Conservation (phyloP, 2,797 vertebrate species). For the Tragelaphus oryx region DNA sequence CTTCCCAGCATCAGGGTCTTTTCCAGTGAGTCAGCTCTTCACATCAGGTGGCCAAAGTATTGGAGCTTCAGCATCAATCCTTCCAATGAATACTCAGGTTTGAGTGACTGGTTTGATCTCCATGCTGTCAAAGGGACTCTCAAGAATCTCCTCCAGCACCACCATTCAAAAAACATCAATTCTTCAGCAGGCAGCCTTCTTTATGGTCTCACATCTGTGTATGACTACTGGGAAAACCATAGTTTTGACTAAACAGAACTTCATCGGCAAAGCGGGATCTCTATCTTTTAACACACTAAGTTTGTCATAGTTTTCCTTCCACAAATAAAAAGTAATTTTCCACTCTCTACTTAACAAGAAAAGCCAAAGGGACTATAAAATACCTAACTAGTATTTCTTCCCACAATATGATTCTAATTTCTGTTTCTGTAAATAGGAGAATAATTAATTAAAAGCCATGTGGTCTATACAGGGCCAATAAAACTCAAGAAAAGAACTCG, state of each 20-base stretch:
- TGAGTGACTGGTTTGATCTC: not conserved
- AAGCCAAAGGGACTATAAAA: conserved; percentile 19
- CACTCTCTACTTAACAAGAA: conserved; percentile 11
- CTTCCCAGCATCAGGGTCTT: not conserved
- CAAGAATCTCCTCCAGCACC: not conserved
- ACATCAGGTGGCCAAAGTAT: not conserved
- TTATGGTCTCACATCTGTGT: not conserved
- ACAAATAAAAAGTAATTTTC: not conserved
- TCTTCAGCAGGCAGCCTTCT: not conserved
- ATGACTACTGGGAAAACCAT: not conserved
- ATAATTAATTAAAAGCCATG: conserved; percentile 16
- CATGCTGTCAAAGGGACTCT: not conserved
- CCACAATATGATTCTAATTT: conserved; percentile 36
- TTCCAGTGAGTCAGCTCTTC: not conserved
- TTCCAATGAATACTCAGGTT: not conserved
- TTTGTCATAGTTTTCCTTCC: not conserved
- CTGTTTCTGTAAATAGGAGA: conserved; percentile 6
- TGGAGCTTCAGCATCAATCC: not conserved
- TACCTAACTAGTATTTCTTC: not conserved
- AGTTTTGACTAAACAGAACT: not conserved
- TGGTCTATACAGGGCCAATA: not conserved
- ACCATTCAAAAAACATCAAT: not conserved
- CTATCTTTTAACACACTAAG: not conserved
- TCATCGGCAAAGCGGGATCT: not conserved
- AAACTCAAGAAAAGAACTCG: not conserved